phyloP scores from a whole-genome alignment of 2,888 invertebrate genomes.

The Plagodis pulveraria region DNA sequence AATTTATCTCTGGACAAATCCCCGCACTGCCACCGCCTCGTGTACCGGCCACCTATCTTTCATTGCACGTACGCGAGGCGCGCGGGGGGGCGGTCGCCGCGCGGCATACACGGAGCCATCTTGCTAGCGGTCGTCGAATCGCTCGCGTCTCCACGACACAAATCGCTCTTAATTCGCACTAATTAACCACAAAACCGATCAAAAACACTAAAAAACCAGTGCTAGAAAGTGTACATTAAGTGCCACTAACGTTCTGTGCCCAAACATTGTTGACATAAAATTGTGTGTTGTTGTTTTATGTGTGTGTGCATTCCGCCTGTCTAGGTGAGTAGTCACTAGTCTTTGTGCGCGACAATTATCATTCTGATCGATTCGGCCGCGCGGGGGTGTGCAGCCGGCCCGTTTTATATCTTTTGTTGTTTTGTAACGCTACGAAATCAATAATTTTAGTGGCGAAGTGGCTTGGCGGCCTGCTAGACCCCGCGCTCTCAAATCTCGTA shows the following conservation, averaged over 20 bases:
- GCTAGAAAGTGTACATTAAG: conserved; percentile 51
- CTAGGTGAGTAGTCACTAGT: conserved; percentile 80
- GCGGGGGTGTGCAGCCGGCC: conserved; percentile 78
- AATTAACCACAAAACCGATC: conserved; percentile 73
- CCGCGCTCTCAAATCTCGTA: conserved; percentile 21
- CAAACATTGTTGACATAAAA: conserved; percentile 64
- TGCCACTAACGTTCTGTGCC: conserved; percentile 46
- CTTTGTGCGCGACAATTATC: conserved; percentile 85
- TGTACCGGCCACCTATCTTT: conserved; percentile 81
- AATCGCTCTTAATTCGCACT: conserved; percentile 79
- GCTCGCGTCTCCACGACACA: conserved; percentile 78
- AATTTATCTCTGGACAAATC: conserved; percentile 58
- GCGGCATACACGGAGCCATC: conserved; percentile 80
- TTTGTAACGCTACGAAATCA: conserved; percentile 80
- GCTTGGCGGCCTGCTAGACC: conserved; percentile 43
- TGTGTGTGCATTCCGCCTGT: conserved; percentile 77
- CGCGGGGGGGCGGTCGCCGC: conserved; percentile 70
- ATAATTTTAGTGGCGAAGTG: conserved; percentile 79
- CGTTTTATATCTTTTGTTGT: conserved; percentile 84
- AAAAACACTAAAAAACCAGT: conserved; percentile 59
- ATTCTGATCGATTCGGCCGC: conserved; percentile 81
- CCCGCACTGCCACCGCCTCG: conserved; percentile 55
- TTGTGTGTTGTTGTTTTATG: conserved; percentile 73
- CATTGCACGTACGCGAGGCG: conserved; percentile 83
- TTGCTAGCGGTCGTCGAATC: conserved; percentile 80